Evolutionary conservation across 35 echinoderm and acorn worm genomes (phyloP).

Genomic region (Patiria miniata): DNA sequence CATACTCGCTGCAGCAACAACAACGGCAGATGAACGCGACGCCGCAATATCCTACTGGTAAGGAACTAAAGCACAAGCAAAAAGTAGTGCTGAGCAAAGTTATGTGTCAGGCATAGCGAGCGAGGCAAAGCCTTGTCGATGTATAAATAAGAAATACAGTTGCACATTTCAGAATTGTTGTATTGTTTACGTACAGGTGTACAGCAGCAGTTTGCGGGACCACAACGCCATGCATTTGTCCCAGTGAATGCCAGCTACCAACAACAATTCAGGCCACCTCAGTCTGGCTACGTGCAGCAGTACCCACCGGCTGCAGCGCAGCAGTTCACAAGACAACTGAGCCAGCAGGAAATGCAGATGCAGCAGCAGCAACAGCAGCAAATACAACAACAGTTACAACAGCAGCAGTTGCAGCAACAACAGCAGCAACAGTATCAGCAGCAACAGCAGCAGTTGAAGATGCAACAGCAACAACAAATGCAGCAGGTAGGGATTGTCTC

Average conservation of each 20-base stretch:
- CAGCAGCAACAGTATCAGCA: slow-evolving; percentile 47
- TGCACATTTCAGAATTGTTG: background rate
- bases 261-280: slow-evolving; percentile 32
- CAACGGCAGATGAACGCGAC: slow-evolving; percentile 54
- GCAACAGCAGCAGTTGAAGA: slow-evolving; percentile 64
- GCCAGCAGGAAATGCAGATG: slow-evolving; percentile 55
- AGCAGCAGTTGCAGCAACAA: slow-evolving; percentile 42
- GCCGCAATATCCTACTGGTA: slow-evolving; percentile 57
- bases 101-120: background rate
- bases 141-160: background rate
- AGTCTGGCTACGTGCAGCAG: slow-evolving; percentile 35
- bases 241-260: background rate
- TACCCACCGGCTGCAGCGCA: slow-evolving; percentile 35
- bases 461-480: slow-evolving; percentile 56
- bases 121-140: background rate
- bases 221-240: slow-evolving; percentile 34
- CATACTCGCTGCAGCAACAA: slow-evolving; percentile 56
- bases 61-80: too few relatives aligned
- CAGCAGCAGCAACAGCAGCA: slow-evolving; percentile 49
- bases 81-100: too few relatives aligned
- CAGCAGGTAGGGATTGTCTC: slow-evolving; percentile 52
- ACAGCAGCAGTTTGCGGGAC: slow-evolving; percentile 44
- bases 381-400: slow-evolving; percentile 42
- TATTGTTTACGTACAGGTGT: background rate
- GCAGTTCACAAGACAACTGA: slow-evolving; percentile 47